Percentiles rank a stretch among this genome's conserved stretches.
Evolutionary conservation across 2,797 vertebrate genomes (phyloP).

Genomic region (Carcharodon carcharias): DNA sequence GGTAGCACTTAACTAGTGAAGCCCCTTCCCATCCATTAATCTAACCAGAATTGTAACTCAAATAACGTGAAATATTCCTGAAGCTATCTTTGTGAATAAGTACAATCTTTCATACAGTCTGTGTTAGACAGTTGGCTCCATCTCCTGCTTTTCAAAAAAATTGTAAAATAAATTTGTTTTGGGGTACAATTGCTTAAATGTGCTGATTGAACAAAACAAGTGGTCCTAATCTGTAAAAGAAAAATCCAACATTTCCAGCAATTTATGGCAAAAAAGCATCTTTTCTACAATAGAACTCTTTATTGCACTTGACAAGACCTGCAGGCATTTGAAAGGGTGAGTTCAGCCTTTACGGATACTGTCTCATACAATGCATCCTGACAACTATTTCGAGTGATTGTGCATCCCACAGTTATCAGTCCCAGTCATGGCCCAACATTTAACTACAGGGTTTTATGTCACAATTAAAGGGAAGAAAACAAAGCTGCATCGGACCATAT

Average conservation of each 20-base stretch:
- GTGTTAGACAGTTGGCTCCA: too few species aligned
- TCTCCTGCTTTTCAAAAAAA: background rate
- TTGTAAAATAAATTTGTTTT: background rate
- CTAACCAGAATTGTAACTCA: background rate
- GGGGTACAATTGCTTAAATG: background rate
- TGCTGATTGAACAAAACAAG: background rate
- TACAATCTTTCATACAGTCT: background rate
- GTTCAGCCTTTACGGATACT: background rate
- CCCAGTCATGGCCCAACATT: constrained; percentile 7
- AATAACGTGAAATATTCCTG: background rate
- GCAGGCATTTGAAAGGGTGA: background rate
- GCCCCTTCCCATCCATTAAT: background rate
- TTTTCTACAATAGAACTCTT: constrained; percentile 15
- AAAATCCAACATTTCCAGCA: constrained; percentile 2
- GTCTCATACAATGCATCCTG: background rate
- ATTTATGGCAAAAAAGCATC: background rate
- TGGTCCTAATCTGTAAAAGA: constrained; percentile 12
- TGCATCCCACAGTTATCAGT: constrained; percentile 4
- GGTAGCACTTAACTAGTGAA: background rate
- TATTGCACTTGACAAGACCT: constrained; percentile 25
- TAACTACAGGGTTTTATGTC: background rate
- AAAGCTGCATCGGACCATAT: constrained; percentile 14
- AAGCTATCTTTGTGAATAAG: background rate
- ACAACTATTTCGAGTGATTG: constrained; percentile 23
- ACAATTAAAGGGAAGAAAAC: background rate